phyloP scores from a whole-genome alignment of 2,888 invertebrate genomes.

The Scaptomyza tumidula region DNA sequence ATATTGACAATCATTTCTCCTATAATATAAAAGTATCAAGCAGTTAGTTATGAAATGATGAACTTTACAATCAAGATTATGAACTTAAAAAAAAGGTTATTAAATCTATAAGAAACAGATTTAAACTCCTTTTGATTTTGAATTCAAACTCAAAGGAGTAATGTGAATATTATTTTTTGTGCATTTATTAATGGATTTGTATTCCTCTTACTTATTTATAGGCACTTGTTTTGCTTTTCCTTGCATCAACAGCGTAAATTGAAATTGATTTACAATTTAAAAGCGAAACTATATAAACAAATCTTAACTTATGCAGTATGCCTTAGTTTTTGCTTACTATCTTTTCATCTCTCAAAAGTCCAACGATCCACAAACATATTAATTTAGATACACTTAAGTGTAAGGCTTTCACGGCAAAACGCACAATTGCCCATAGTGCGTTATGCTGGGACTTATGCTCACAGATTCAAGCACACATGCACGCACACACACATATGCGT shows the following conservation, averaged over 20 bases:
- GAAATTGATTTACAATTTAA: background rate
- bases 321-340: background rate
- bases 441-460: slow-evolving; percentile 20
- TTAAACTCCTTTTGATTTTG: no score
- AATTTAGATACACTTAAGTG: background rate
- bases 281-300: background rate
- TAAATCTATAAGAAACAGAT: no score
- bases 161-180: no score
- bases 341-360: background rate
- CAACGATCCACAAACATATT: background rate
- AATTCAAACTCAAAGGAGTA: no score
- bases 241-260: background rate
- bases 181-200: no score
- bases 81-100: no score
- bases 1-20: no score
- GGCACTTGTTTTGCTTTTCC: no score
- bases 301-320: background rate
- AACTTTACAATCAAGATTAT: no score
- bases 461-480: slow-evolving; percentile 21
- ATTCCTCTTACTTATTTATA: no score
- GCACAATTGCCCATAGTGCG: slow-evolving; percentile 13
- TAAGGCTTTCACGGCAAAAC: slow-evolving; percentile 1
- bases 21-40: no score
- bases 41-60: no score
- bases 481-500: slow-evolving; percentile 5